phyloP scores from a whole-genome alignment of 1,140 invertebrate genomes.

The Anagrus nilaparvatae region DNA sequence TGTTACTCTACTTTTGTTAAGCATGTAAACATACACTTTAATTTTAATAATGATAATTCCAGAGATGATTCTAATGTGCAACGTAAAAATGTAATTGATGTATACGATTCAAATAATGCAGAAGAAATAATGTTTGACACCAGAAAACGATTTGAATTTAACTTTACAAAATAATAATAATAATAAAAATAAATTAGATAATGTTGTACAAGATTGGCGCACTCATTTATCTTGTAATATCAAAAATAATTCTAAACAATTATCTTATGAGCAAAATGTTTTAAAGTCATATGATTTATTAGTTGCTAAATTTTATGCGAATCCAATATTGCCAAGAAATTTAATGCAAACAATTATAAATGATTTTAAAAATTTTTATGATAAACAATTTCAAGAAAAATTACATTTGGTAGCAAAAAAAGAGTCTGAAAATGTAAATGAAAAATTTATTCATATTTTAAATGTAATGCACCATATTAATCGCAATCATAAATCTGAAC shows the following conservation, averaged over 20 bases:
- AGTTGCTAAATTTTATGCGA: conserved; percentile 12
- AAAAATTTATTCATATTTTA: too few species aligned
- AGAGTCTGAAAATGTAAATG: conserved; percentile 5
- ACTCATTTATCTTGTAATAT: too few species aligned
- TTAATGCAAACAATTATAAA: conserved; percentile 14
- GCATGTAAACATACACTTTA: conserved; percentile 11
- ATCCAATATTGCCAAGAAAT: conserved; percentile 10
- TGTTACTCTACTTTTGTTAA: conserved; percentile 16
- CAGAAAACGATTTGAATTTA: too few species aligned
- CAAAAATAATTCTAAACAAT: too few species aligned
- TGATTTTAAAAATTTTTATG: conserved; percentile 6
- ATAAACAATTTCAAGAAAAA: conserved; percentile 8
- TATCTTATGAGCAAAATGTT: too few species aligned
- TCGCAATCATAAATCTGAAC: too few species aligned
- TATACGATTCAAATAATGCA: conserved; percentile 5
- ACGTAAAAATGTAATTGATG: conserved; percentile 1
- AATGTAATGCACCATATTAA: too few species aligned
- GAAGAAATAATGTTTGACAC: too few species aligned
- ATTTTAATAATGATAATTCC: background rate
- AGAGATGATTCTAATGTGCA: background rate
- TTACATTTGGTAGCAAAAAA: conserved; percentile 11
- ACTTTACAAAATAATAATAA: too few species aligned
- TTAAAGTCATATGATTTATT: conserved; percentile 4
- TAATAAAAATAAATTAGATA: too few species aligned
- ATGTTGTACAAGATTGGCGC: too few species aligned